Evolutionary conservation across 2,888 invertebrate genomes (phyloP), one percentile per base, ranked within the genome.

Genomic region (Thumatha senex): DNA sequence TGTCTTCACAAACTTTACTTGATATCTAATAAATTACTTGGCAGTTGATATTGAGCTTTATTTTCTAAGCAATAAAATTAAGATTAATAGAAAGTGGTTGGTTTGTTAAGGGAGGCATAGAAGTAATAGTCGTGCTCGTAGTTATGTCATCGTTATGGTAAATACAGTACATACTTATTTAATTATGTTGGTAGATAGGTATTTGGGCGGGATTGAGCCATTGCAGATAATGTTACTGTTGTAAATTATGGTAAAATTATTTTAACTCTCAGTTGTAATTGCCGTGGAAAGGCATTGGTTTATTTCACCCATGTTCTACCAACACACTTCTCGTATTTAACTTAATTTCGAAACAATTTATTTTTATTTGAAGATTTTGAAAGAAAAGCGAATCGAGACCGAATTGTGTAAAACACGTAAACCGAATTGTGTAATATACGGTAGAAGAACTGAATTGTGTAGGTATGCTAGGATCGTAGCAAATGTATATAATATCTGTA

Each of bases 121-220:
- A 60, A 72, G 73, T 83, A 80, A 85, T 80, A 76, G 72, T 66
- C 61, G 71, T 68, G 72, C 72, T 66, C 61, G 71, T 68, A 72
- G 83, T 83, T 82, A 83, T 79, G 84, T 76, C 79, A 70, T 82
- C 76, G 70, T 84, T 82, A 84, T 85, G 85, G 81, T 84, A 80
- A 80, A 83, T 79, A 79, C 71, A 74, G 38, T 18, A 2, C 18
- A 66, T 74, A 80, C 79, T 82, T 86, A 80, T 78, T 83, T 86
- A 86, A 86, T 86, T 86, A 85, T 78, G 69, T 80, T 74, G 74
- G 70, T 67, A 54, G 63, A 5, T 24, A 4, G 55, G 53, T 64
- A 48, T 54, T 61, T 51, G 9, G 45, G 40, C 40, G 47, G 40
- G 51, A 62, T 49, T 38, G 7, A 41, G 33, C 24, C 10, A n/a